Base-by-base conservation (phyloP, 2,888 invertebrate genomes). In the Microctonus aethiopoides region DNA sequence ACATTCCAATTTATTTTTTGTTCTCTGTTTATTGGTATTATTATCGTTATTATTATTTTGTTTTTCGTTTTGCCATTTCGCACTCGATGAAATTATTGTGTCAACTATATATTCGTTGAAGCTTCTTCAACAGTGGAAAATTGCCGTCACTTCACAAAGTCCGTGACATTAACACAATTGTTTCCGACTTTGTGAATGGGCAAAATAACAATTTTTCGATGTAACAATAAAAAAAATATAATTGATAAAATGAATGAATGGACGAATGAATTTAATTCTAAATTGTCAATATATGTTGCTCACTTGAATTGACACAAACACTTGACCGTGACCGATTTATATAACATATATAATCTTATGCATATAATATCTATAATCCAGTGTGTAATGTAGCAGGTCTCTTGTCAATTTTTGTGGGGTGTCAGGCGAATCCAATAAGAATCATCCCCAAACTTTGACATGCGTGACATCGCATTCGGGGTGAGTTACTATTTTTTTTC, bases 341-440 rank as follows among this genome's bases (percentile, higher is more conserved):
- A 46, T 52, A 72, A 61, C 57, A 67, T 72, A 68, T 73, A 77
- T 71, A 77, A 78, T 79, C 80, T n/a, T n/a, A n/a, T n/a, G n/a
- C 72, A 77, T 36, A 36, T 36, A 36, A 36, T 36, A 36, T 36
- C 36, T 9, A 36, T 85, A 84, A 86, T 86, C 82, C 81, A 74
- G 75, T 78, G 82, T 83, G 81, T 84, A 84, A 86, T 83, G 77
- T 76, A 79, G 80, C 85, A 84, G 85, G 86, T 86, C 76, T 78
- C 74, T 46, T 6, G 46, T 46, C 20, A 16, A 71, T 56, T 59
- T 65, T 64, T 60, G 56, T 70, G 75, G 78, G 78, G 79, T 75
- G 80, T 77, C 77, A 75, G 69, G 74, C 78, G 81, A 85, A 86
- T 84, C 84, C 85, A 86, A 84, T 85, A 84, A 84, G 74, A 67